Base-by-base conservation (phyloP, 2,797 vertebrate species). In the Sardinella longiceps region DNA sequence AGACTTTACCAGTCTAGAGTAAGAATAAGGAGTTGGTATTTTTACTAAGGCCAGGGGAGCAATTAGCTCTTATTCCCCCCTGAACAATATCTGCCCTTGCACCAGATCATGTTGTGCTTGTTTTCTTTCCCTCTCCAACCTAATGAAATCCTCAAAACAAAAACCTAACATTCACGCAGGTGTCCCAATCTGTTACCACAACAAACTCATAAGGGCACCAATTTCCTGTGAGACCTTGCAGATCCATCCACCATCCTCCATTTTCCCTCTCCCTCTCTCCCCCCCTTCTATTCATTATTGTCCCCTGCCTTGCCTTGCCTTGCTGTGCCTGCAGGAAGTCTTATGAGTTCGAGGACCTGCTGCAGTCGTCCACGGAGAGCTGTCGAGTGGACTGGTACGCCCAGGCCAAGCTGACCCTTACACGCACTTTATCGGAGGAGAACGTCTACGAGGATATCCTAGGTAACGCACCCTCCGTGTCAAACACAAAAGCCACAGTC, bases 371-470 rank as follows among this genome's bases (percentile, higher is more conserved):
- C 0, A 90, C 95, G 0, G 97, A 98, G 87, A 95, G 93, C 50
- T 94, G 95, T 89, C 94, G 95, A 86, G 97, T 96, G 85, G 97
- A 99, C 91, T 98, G 97, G 97, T 97, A 97, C 0, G 97, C 97
- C 60, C 97, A 98, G 93, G 97, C 97, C 48, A 97, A 97, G 91
- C 90, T 98, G 93, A 96, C 97, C 82, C 96, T 98, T 82, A 95
- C 97, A 89, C 97, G 97, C 96, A 98, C 98, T 96, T 97, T 99
- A 96, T 99, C 98, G 0, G 97, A 99, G 89, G 98, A 99, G 91
- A 99, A 99, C 81, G 92, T 99, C 94, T 99, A 99, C 0, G 98
- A 99, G 90, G 98, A 99, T 92, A 99, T 99, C 87, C 94, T 98
- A 90, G 98, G 97, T 97, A 95, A 93, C 23, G 15, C 20, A 56